These are phyloP conservation scores for Anisognathus igniventris DNA, from an alignment of 2,797 vertebrate species.

Conservation along the genomic window DNA sequence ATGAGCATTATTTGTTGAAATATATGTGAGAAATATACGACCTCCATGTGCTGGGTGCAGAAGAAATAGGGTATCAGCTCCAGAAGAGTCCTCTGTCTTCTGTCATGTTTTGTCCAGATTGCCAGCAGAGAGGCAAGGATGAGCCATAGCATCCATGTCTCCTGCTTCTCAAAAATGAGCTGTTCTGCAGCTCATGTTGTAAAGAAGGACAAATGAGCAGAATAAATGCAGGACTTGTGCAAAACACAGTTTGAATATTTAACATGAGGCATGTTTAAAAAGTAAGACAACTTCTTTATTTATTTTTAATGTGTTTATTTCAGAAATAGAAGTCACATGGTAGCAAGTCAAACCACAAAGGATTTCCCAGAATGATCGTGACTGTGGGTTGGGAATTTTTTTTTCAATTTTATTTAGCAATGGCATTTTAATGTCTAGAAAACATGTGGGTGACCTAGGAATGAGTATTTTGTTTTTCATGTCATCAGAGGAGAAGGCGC, in stretches of 20 bases:
- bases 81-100: not conserved
- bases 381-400: not conserved
- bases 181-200: not conserved
- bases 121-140: not conserved
- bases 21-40: not conserved
- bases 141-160: accelerated
- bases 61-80: not conserved
- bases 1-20: not conserved
- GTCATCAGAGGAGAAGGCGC: not conserved
- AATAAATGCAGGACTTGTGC: not conserved
- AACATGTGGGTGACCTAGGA: not conserved
- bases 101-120: accelerated
- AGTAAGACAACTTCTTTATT: not conserved
- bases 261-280: not conserved
- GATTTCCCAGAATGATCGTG: not conserved
- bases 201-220: not conserved
- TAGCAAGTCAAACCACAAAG: not conserved
- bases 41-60: not conserved
- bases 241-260: not conserved
- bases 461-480: not conserved
- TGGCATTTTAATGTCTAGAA: not conserved
- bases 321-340: conserved; percentile 10
- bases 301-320: conserved; percentile 37
- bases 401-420: not conserved
- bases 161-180: not conserved